Conservation (phyloP, 2,113 vertebrate genomes). For the Dendrocopos noguchii region DNA sequence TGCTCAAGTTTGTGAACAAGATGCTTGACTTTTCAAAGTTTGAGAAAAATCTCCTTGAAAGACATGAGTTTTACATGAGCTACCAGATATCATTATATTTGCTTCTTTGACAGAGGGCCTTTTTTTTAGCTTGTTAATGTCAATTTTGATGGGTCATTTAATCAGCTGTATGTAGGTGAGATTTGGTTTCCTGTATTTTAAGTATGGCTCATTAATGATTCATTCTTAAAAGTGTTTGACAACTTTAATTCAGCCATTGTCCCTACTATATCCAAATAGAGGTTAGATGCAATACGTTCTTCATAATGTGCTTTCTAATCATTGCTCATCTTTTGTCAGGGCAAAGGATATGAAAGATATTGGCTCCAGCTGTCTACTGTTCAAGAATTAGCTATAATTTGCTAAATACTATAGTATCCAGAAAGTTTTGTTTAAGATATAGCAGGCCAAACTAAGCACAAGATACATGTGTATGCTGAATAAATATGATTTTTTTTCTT, state of each 20-base stretch:
- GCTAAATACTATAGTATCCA: neutral
- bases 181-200: neutral
- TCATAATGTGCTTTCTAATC: neutral
- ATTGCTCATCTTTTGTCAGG: neutral
- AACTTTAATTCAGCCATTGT: neutral
- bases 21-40: neutral
- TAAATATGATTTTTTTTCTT: neutral
- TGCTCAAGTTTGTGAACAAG: neutral
- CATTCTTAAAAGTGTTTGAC: neutral
- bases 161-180: neutral
- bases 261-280: neutral
- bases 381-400: neutral
- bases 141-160: neutral
- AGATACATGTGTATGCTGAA: neutral
- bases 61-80: constrained; percentile 1
- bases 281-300: neutral
- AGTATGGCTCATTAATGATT: neutral
- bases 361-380: neutral
- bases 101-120: neutral
- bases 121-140: constrained; percentile 9
- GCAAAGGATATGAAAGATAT: neutral
- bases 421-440: neutral
- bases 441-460: neutral
- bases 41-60: neutral
- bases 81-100: neutral